Evolutionary conservation across 2,888 invertebrate species (phyloP).

Genomic region (Lithophane semibrunnea): DNA sequence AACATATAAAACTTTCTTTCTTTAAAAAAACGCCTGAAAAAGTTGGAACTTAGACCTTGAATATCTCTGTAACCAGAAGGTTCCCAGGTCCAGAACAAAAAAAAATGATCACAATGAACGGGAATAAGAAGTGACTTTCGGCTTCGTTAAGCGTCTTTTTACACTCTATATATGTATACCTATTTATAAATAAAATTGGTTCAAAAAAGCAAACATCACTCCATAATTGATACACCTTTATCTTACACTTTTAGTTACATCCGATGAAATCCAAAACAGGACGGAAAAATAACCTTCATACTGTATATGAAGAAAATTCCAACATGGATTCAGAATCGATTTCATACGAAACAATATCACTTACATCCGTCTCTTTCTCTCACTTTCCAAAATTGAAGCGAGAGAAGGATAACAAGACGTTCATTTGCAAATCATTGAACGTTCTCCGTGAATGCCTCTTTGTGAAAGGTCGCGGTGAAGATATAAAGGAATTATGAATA

Average conservation of each 20-base stretch:
- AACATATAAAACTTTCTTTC: too few species aligned
- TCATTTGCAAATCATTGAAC: slow-evolving; percentile 59
- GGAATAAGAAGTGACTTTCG: too few species aligned
- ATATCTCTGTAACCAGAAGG: too few species aligned
- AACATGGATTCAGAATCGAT: slow-evolving; percentile 53
- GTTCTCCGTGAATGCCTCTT: slow-evolving; percentile 40
- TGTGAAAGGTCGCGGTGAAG: slow-evolving; percentile 46
- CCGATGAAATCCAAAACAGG: not conserved
- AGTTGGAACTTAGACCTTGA: too few species aligned
- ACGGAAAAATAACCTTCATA: not conserved
- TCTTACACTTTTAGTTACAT: not conserved
- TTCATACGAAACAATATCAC: slow-evolving; percentile 39
- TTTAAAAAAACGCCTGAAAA: too few species aligned
- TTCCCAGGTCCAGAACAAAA: too few species aligned
- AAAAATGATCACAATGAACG: too few species aligned
- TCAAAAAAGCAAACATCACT: not conserved
- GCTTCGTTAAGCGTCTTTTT: too few species aligned
- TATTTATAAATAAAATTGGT: not conserved
- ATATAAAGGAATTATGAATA: slow-evolving; percentile 54
- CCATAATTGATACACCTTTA: not conserved
- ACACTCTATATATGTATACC: too few species aligned
- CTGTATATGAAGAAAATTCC: slow-evolving; percentile 20
- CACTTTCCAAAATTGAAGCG: slow-evolving; percentile 28
- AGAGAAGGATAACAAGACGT: slow-evolving; percentile 39
- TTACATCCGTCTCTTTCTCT: slow-evolving; percentile 41